A percentile compares a stretch with the other conserved stretches of the same genome.
Evolutionary conservation across 2,797 vertebrate genomes (phyloP).

Genomic region (Chaetophractus vellerosus): DNA sequence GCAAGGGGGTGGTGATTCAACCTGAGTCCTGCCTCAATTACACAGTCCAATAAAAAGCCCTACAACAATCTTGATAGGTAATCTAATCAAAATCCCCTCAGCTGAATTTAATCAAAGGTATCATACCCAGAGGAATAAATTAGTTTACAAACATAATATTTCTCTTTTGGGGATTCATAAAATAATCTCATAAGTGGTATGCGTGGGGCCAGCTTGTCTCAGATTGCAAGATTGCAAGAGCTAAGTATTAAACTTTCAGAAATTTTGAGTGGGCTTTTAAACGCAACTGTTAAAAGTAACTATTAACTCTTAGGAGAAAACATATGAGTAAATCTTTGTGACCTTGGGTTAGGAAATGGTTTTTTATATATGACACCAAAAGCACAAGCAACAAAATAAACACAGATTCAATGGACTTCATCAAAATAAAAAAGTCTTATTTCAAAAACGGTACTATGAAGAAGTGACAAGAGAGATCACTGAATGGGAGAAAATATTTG

Average conservation of each 20-base stretch:
- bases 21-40: no score
- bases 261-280: slow-evolving; percentile 21
- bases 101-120: no score
- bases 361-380: slow-evolving; percentile 40
- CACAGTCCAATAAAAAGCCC: no score
- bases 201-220: neutral
- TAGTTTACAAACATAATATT: no score
- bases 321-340: neutral
- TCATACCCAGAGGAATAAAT: no score
- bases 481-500: slow-evolving; percentile 1
- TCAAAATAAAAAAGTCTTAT: slow-evolving; percentile 14
- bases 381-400: neutral
- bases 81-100: no score
- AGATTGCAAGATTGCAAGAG: neutral
- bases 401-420: neutral
- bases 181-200: neutral
- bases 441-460: neutral
- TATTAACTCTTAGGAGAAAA: slow-evolving; percentile 14
- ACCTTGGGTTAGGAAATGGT: slow-evolving; percentile 4
- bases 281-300: neutral
- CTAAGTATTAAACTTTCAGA: neutral
- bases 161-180: no score
- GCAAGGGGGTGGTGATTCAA: no score
- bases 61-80: no score
- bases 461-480: neutral